Evolutionary conservation across 2,113 vertebrate species (phyloP), one percentile per base, ranked within the genome.

Genomic region (Polyodon spathula): DNA sequence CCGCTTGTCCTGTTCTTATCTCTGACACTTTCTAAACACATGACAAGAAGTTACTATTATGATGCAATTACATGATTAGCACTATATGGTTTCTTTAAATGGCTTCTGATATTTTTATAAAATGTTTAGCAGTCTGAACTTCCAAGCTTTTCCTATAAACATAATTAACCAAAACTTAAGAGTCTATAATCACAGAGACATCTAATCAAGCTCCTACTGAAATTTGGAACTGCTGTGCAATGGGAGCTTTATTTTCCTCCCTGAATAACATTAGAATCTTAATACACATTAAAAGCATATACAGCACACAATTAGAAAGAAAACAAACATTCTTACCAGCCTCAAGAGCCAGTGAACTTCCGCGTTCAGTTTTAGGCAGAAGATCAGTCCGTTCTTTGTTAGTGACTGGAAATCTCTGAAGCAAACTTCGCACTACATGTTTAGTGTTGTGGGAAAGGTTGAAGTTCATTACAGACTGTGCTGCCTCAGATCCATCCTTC

Each of bases 351-450:
- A 72, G 66, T 1, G 77, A 66, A 66, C 71, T 70, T 66, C 78
- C 83, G 67, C 80, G 83, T 65, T 86, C 88, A 1, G 62, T 86
- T 72, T 78, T 87, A 8, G 86, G 88, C 53, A 89, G 81, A 73
- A 95, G 81, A 53, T 97, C 92, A 6, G 74, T 72, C 40, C 80
- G 86, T 41, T 95, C 93, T 77, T 90, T 95, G 71, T 70, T 89
- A 58, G 85, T 93, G 63, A 92, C 72, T 9, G 95, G 94, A 75
- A 91, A 95, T 71, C 80, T 86, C 55, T 86, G 87, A 65, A 96
- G 84, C 46, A 96, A 83, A 69, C 67, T 89, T 54, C 59, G 64
- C 57, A 94, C 48, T 54, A 73, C 64, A 37, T 80, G 77, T 54
- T 85, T 83, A 12, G 91, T 83, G 63, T 75, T 90, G 48, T 83